phyloP scores from a whole-genome alignment of 2,113 vertebrate species.

The Dasyornis broadbenti region DNA sequence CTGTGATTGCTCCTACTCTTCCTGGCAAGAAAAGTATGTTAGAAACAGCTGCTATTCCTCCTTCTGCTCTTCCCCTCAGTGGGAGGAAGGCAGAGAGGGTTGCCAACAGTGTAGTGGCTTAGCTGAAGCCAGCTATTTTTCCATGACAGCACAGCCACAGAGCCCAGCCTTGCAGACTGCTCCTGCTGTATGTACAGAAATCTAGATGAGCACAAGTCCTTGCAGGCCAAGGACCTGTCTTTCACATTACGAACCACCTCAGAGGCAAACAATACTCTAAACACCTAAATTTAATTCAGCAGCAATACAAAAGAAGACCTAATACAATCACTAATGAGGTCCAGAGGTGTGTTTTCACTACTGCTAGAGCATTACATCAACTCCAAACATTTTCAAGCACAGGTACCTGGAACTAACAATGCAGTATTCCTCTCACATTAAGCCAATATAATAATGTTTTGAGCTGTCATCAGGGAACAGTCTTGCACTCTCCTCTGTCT shows the following conservation, averaged over 20 bases:
- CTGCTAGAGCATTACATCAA: not conserved
- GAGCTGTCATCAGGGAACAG: not conserved
- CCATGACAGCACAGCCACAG: not conserved
- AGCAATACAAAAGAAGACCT: not conserved
- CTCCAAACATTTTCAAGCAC: not conserved
- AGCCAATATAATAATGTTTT: not conserved
- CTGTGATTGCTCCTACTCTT: constrained; percentile 20
- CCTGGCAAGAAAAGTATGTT: constrained; percentile 22
- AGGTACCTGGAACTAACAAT: not conserved
- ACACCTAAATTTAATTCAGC: not conserved
- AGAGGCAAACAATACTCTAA: not conserved
- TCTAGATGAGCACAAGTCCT: not conserved
- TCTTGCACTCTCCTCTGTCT: not conserved
- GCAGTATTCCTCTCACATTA: not conserved
- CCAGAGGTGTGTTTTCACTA: not conserved
- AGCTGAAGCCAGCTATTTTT: constrained; percentile 38
- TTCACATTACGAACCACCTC: not conserved
- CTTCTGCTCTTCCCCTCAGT: constrained; percentile 7
- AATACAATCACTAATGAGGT: not conserved
- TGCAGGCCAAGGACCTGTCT: not conserved
- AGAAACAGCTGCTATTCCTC: constrained; percentile 41
- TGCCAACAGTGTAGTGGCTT: constrained; percentile 12
- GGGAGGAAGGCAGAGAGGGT: not conserved
- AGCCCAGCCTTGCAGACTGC: not conserved
- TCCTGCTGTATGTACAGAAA: not conserved